A percentile compares a stretch with the other conserved stretches of the same genome.
Evolutionary conservation across 2,113 vertebrate genomes (phyloP).

Genomic region (Periophthalmus modestus): DNA sequence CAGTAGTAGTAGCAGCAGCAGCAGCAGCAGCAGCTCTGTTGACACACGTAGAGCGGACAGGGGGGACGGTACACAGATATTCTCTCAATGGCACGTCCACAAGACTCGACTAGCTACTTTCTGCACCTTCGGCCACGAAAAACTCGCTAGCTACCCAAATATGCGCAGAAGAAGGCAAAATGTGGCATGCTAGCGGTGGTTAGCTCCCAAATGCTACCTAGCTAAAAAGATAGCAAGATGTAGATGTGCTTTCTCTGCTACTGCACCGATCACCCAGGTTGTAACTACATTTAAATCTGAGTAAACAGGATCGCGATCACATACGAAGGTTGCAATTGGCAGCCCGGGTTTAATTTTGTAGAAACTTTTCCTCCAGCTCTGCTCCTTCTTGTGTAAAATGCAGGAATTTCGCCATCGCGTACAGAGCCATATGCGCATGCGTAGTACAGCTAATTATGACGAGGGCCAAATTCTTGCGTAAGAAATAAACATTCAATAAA

Average conservation of each 20-base stretch:
- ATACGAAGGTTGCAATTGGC: slow-evolving; percentile 2
- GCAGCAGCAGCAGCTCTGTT: slow-evolving; percentile 45
- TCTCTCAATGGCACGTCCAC: slow-evolving; percentile 34
- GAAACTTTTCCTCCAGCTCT: slow-evolving; percentile 62
- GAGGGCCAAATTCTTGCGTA: slow-evolving; percentile 50
- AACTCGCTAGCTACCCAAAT: slow-evolving; percentile 50
- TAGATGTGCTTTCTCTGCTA: slow-evolving; percentile 37
- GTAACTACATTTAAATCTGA: slow-evolving; percentile 20
- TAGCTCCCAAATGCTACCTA: slow-evolving; percentile 58
- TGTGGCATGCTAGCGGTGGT: slow-evolving; percentile 57
- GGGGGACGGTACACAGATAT: slow-evolving; percentile 31
- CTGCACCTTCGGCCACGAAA: slow-evolving; percentile 33
- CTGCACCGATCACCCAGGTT: slow-evolving; percentile 13
- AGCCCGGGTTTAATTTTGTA: slow-evolving; percentile 37
- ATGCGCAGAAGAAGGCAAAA: slow-evolving; percentile 39
- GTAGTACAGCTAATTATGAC: slow-evolving; percentile 33
- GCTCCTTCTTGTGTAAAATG: slow-evolving; percentile 56
- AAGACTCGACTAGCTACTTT: slow-evolving; percentile 22
- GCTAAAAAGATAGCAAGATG: slow-evolving; percentile 63
- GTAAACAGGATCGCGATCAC: slow-evolving; percentile 7
- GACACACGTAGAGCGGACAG: slow-evolving; percentile 38
- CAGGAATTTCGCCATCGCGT: slow-evolving; percentile 70
- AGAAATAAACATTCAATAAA: slow-evolving; percentile 7
- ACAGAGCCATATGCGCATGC: slow-evolving; percentile 62
- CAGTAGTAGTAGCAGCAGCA: slow-evolving; percentile 49